These are phyloP conservation scores for Lycodopsis pacificus DNA, from an alignment of 2,797 vertebrate species.

Conservation along the genomic window DNA sequence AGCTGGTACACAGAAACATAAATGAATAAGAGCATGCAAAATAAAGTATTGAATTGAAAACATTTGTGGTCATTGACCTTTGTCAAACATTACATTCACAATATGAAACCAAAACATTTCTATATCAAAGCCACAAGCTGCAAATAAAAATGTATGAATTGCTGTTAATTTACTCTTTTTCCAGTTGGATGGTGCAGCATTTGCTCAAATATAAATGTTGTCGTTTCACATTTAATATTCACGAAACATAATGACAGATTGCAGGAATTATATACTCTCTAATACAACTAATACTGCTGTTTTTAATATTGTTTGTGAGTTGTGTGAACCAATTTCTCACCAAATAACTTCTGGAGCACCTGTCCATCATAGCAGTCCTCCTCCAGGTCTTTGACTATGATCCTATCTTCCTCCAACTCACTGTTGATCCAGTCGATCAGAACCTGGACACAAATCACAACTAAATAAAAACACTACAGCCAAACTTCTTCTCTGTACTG, in stretches of 20 bases:
- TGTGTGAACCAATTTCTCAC: constrained; percentile 78
- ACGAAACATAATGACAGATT: background rate
- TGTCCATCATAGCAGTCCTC: constrained; percentile 98
- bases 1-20: background rate
- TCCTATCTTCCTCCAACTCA: constrained; percentile 94
- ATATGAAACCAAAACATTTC: constrained; percentile 4
- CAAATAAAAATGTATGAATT: background rate
- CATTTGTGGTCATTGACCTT: background rate
- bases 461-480: background rate
- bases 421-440: constrained; percentile 97
- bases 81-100: background rate
- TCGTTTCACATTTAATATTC: constrained; percentile 1
- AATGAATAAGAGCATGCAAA: background rate
- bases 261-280: background rate
- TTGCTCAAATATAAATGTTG: background rate
- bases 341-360: constrained; percentile 96
- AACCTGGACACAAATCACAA: constrained; percentile 81
- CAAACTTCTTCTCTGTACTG: background rate
- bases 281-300: background rate
- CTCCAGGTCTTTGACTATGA: constrained; percentile 97
- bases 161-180: background rate
- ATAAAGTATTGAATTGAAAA: background rate
- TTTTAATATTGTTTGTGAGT: background rate
- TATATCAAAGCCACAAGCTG: background rate
- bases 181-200: background rate